A percentile compares a stretch with the other conserved stretches of the same genome.
Evolutionary conservation across 2,113 vertebrate genomes (phyloP).

Genomic region (Casuarius casuarius): DNA sequence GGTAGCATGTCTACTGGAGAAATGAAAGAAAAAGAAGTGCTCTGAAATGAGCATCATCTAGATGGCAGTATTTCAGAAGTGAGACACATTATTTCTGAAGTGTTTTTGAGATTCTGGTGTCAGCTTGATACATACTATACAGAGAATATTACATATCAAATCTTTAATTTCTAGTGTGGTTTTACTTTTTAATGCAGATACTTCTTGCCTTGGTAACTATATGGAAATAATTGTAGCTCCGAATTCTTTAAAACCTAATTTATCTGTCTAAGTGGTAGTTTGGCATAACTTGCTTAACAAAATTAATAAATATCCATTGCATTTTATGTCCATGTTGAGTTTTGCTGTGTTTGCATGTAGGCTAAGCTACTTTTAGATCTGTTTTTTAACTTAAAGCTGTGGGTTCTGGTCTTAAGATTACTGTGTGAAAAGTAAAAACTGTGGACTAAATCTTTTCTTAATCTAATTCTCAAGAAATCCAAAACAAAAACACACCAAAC

Average conservation of each 20-base stretch:
- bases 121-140: neutral
- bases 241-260: neutral
- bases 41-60: neutral
- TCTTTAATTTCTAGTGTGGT: neutral
- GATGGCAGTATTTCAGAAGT: neutral
- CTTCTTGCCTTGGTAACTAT: neutral
- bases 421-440: too few relatives aligned
- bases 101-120: neutral
- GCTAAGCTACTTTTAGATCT: neutral
- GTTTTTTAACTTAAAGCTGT: neutral
- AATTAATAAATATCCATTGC: neutral
- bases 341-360: neutral
- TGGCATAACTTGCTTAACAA: neutral
- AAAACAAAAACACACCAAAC: neutral
- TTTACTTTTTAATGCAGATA: neutral
- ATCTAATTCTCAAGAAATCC: neutral
- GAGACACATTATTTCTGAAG: neutral
- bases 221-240: neutral
- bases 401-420: neutral
- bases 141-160: neutral
- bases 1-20: neutral
- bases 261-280: neutral
- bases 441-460: neutral
- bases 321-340: neutral
- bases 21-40: neutral